phyloP scores from a whole-genome alignment of 35 echinoderm and acorn worm species.

The Apostichopus japonicus region DNA sequence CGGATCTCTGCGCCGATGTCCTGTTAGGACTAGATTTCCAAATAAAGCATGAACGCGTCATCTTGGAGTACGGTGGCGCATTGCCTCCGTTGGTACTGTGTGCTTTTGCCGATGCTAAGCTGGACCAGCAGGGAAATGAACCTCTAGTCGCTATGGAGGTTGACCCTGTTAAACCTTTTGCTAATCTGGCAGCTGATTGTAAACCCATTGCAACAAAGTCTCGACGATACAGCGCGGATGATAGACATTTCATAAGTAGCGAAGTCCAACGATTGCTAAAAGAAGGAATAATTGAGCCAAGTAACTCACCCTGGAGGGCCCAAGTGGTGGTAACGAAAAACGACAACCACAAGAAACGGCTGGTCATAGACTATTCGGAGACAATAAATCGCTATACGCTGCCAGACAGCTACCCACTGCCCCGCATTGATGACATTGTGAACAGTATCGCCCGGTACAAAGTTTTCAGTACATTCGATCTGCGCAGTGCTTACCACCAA shows the following conservation, averaged over 20 bases:
- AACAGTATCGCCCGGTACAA: no score
- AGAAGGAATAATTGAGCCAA: conserved; percentile 53
- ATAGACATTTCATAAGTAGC: conserved; percentile 31
- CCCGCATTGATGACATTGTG: no score
- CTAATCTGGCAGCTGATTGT: conserved; percentile 53
- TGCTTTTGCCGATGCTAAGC: not conserved
- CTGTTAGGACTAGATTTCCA: conserved; percentile 58
- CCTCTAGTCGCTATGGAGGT: conserved; percentile 11
- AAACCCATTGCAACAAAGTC: conserved; percentile 52
- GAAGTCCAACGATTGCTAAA: conserved; percentile 47
- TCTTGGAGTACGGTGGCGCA: conserved; percentile 54
- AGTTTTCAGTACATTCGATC: no score
- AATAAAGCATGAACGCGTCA: conserved; percentile 44
- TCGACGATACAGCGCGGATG: conserved; percentile 46
- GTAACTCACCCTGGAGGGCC: conserved; percentile 53
- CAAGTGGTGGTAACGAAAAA: conserved; percentile 56
- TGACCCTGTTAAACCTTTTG: conserved; percentile 46
- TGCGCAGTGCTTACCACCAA: no score
- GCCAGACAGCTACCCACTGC: no score
- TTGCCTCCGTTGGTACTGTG: conserved; percentile 32
- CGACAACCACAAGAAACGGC: no score
- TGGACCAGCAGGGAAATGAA: not conserved
- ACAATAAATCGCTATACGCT: no score
- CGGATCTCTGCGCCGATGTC: no score
- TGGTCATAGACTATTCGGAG: no score